Percentiles rank a stretch among this genome's conserved stretches.
Conservation (phyloP, 1,140 invertebrate species). For the Papilio glaucus region DNA sequence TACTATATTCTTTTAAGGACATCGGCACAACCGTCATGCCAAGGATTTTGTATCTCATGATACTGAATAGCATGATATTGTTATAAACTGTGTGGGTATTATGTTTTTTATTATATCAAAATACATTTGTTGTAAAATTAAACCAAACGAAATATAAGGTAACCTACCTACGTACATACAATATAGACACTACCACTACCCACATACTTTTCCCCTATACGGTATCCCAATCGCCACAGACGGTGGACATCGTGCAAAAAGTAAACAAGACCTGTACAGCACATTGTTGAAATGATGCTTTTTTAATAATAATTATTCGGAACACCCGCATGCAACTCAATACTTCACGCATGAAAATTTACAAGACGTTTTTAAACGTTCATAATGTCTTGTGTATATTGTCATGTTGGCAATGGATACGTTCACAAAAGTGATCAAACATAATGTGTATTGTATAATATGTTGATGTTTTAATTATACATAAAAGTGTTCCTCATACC, state of each 20-base stretch:
- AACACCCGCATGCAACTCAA: slow-evolving; percentile 11
- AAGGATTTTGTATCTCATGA: too few relatives aligned
- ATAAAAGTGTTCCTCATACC: too few relatives aligned
- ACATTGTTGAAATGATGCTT: background rate
- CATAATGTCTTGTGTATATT: background rate
- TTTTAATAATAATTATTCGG: slow-evolving; percentile 11
- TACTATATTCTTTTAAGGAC: too few relatives aligned
- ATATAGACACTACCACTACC: background rate
- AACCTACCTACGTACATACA: background rate
- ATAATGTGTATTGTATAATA: too few relatives aligned
- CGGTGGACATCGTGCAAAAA: background rate
- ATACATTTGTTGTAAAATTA: too few relatives aligned
- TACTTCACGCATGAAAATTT: background rate
- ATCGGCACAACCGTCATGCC: too few relatives aligned
- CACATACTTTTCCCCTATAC: background rate
- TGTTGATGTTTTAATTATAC: too few relatives aligned
- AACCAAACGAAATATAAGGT: too few relatives aligned
- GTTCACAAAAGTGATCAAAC: too few relatives aligned
- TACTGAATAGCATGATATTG: too few relatives aligned
- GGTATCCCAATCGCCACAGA: background rate
- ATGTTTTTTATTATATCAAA: too few relatives aligned
- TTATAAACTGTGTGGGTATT: too few relatives aligned
- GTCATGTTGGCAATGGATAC: background rate
- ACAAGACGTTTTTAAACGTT: background rate
- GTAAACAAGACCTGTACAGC: slow-evolving; percentile 12